phyloP scores from a whole-genome alignment of 1,140 invertebrate species.

The Drosophila kanapiae region DNA sequence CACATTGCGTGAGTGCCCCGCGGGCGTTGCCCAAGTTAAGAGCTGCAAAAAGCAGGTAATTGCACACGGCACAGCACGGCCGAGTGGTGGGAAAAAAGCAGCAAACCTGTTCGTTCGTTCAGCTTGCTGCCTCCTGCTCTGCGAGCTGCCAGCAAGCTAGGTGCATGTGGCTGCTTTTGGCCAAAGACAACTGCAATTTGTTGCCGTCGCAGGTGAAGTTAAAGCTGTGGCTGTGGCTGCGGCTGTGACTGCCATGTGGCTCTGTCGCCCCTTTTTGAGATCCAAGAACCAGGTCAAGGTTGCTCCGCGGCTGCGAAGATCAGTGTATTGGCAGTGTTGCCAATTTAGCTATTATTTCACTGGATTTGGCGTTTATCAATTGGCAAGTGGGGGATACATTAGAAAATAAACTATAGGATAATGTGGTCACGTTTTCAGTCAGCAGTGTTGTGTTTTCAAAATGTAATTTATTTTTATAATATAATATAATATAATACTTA shows the following conservation, averaged over 20 bases:
- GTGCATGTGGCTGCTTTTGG: constrained; percentile 27
- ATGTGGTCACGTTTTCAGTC: no score
- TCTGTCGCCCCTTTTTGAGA: constrained; percentile 50
- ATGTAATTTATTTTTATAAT: no score
- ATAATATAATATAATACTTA: no score
- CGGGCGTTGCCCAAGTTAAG: constrained; percentile 31
- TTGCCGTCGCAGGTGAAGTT: constrained; percentile 18
- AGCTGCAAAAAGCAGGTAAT: constrained; percentile 41
- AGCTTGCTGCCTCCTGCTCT: neutral
- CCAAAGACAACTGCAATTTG: constrained; percentile 54
- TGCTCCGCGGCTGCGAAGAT: constrained; percentile 50
- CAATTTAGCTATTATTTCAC: no score
- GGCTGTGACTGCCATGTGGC: constrained; percentile 27
- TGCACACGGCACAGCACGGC: constrained; percentile 15
- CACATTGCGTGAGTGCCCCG: constrained; percentile 28
- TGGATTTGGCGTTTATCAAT: no score
- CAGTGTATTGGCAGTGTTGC: constrained; percentile 28
- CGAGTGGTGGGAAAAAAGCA: constrained; percentile 33
- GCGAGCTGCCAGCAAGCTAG: no score
- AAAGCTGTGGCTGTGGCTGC: constrained; percentile 7
- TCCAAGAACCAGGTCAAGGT: constrained; percentile 76
- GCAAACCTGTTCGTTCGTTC: constrained; percentile 26
- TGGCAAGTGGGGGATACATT: no score
- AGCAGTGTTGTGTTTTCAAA: no score
- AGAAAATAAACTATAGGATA: no score